phyloP scores from a whole-genome alignment of 2,113 vertebrate genomes.

The Isurus oxyrinchus region DNA sequence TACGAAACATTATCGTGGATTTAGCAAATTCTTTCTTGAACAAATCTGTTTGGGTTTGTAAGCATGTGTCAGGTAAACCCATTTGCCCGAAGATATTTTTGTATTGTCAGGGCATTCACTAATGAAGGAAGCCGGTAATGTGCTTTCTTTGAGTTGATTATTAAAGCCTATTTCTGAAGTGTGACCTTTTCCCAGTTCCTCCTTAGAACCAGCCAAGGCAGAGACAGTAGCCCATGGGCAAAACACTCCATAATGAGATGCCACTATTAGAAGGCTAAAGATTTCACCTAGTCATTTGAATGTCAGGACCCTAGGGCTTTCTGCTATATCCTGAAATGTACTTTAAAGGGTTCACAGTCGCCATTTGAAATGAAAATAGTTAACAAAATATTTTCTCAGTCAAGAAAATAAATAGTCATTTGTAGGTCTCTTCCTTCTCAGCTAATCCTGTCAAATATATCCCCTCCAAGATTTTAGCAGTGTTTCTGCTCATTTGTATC shows the following conservation, averaged over 20 bases:
- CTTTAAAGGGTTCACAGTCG: not conserved
- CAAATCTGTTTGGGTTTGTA: conserved; percentile 24
- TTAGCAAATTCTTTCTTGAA: not conserved
- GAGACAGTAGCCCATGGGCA: not conserved
- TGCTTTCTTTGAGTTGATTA: conserved; percentile 28
- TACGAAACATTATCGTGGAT: not conserved
- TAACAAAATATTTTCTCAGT: not conserved
- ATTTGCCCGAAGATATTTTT: not conserved
- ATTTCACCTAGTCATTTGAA: not conserved
- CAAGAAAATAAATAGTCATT: not conserved
- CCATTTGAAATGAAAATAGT: not conserved
- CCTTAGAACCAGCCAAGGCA: not conserved
- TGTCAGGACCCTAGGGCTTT: not conserved
- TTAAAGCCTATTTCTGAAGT: not conserved
- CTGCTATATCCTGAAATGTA: conserved; percentile 10
- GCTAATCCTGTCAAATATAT: not conserved
- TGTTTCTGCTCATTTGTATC: not conserved
- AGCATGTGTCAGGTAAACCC: not conserved
- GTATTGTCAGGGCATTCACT: not conserved
- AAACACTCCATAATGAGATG: not conserved
- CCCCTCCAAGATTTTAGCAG: not conserved
- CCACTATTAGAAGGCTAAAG: not conserved
- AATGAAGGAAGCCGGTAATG: not conserved
- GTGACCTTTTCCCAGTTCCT: conserved; percentile 8
- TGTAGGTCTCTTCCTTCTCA: not conserved